phyloP scores from a whole-genome alignment of 2,888 invertebrate genomes.

The Tipula vernalis region DNA sequence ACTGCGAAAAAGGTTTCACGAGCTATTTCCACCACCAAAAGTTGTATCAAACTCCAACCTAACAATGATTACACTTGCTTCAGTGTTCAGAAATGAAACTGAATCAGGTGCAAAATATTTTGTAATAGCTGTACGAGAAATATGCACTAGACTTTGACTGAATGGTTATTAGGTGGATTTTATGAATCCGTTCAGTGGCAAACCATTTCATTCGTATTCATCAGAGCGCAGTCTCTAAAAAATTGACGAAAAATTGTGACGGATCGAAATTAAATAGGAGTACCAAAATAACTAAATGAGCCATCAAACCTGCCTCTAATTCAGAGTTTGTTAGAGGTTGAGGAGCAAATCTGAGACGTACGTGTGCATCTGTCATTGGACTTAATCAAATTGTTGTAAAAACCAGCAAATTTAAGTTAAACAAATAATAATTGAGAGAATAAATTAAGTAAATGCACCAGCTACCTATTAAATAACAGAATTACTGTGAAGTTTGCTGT shows the following conservation, averaged over 20 bases:
- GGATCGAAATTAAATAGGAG: slow-evolving; percentile 45
- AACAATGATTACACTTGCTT: slow-evolving; percentile 48
- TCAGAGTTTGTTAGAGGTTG: slow-evolving; percentile 25
- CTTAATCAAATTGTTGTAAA: background rate
- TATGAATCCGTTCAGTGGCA: slow-evolving; percentile 74
- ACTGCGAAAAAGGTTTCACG: slow-evolving; percentile 49
- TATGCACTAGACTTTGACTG: slow-evolving; percentile 54
- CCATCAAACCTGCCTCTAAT: slow-evolving; percentile 38
- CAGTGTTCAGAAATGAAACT: slow-evolving; percentile 35
- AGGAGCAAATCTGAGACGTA: slow-evolving; percentile 18
- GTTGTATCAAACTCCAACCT: slow-evolving; percentile 33
- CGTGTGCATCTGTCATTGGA: slow-evolving; percentile 13
- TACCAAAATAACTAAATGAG: slow-evolving; percentile 36
- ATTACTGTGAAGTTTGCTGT: no score
- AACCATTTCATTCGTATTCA: slow-evolving; percentile 54
- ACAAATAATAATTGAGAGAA: slow-evolving; percentile 8
- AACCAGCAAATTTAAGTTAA: background rate
- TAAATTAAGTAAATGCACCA: background rate
- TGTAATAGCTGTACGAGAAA: slow-evolving; percentile 60
- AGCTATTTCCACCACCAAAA: slow-evolving; percentile 46
- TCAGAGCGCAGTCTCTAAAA: slow-evolving; percentile 51
- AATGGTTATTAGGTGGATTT: slow-evolving; percentile 83
- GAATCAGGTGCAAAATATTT: slow-evolving; percentile 53
- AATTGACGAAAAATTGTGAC: slow-evolving; percentile 61
- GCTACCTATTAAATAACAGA: background rate